phyloP scores from a whole-genome alignment of 2,888 invertebrate species.

The Drosophila niveifrons region DNA sequence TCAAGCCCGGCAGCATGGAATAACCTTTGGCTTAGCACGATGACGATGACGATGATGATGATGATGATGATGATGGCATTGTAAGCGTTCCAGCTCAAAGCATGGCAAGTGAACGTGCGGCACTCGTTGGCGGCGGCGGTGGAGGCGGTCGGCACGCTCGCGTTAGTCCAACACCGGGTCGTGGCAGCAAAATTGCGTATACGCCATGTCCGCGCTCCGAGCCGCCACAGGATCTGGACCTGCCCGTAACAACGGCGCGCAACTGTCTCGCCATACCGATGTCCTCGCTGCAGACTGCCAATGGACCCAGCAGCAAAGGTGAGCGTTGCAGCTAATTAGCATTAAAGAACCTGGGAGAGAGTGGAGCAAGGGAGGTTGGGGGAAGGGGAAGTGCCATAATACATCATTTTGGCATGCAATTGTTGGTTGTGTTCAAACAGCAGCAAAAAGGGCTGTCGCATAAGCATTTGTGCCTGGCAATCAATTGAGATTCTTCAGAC shows the following conservation, averaged over 20 bases:
- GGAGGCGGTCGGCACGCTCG: conserved; percentile 83
- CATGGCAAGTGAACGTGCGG: conserved; percentile 74
- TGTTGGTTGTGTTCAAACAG: conserved; percentile 28
- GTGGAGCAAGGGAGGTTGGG: background rate
- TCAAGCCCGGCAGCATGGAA: conserved; percentile 8
- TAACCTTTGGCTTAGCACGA: conserved; percentile 4
- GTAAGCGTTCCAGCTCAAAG: conserved; percentile 3
- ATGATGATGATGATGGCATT: conserved; percentile 6
- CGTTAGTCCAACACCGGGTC: conserved; percentile 85
- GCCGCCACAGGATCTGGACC: conserved; percentile 83
- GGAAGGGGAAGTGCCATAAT: background rate
- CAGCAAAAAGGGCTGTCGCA: conserved; percentile 34
- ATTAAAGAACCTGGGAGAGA: background rate
- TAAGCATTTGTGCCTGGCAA: conserved; percentile 71
- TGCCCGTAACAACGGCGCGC: conserved; percentile 63
- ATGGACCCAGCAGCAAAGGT: conserved; percentile 76
- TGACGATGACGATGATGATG: too few relatives aligned
- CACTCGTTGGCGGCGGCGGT: conserved; percentile 14
- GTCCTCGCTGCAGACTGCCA: conserved; percentile 84
- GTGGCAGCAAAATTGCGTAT: conserved; percentile 85
- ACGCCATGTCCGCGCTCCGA: conserved; percentile 85
- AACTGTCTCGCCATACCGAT: conserved; percentile 85
- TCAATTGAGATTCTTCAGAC: conserved; percentile 57
- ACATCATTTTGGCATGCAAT: conserved; percentile 60
- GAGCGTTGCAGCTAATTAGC: conserved; percentile 53